These are phyloP conservation scores for Euura saliciscinereae DNA, from an alignment of 1,140 invertebrate genomes.

Conservation along the genomic window DNA sequence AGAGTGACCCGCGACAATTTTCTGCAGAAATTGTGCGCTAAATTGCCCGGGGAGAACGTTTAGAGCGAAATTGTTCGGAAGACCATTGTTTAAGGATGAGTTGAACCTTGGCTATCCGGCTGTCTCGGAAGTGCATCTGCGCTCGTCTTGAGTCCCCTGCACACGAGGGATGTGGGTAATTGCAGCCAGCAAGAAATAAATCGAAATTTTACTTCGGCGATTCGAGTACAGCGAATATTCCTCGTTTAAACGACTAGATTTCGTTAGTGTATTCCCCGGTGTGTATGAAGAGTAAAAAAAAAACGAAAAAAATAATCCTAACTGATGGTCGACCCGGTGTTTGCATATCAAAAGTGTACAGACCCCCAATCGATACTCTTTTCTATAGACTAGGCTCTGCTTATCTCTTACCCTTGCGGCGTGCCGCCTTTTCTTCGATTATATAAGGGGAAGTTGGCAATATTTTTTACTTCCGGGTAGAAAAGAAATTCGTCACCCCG, in stretches of 20 bases:
- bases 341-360: conserved; percentile 59
- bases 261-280: neutral
- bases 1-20: neutral
- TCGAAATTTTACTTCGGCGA: neutral
- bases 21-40: neutral
- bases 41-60: neutral
- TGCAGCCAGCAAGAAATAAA: neutral
- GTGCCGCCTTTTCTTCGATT: conserved; percentile 26
- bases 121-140: conserved; percentile 4
- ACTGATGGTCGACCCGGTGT: conserved; percentile 54
- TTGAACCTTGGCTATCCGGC: neutral
- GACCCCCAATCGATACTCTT: conserved; percentile 57
- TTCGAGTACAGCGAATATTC: neutral
- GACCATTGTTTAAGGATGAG: conserved; percentile 5
- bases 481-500: conserved; percentile 22
- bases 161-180: neutral
- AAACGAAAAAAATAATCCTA: conserved; percentile 46
- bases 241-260: neutral
- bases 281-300: conserved; percentile 28
- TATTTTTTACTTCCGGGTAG: conserved; percentile 54
- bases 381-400: conserved; percentile 56
- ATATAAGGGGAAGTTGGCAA: conserved; percentile 48
- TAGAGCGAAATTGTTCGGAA: conserved; percentile 2
- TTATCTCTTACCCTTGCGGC: conserved; percentile 45
- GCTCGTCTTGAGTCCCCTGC: neutral